Percentiles rank a stretch among this genome's conserved stretches.
Evolutionary conservation across 2,797 vertebrate genomes (phyloP).

Genomic region (Chloroceryle inda): DNA sequence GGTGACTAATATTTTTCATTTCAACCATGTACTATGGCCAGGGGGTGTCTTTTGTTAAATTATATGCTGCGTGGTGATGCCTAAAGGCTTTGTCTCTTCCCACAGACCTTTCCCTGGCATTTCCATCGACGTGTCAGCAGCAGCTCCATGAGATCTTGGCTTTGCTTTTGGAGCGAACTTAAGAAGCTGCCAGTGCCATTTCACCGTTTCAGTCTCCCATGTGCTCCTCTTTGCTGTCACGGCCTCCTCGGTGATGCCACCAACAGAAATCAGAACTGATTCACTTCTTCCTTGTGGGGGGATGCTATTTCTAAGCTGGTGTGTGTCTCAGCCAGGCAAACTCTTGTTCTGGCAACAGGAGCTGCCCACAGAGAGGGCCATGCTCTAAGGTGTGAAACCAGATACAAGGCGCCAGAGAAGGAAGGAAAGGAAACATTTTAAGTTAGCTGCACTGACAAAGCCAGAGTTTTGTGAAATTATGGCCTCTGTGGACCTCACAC

Average conservation of each 20-base stretch:
- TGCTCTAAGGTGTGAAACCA: neutral
- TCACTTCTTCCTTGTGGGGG: neutral
- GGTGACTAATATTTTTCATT: conserved; percentile 31
- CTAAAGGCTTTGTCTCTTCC: conserved; percentile 25
- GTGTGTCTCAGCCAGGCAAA: neutral
- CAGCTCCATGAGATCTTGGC: neutral
- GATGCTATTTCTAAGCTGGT: neutral
- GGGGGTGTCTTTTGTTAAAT: conserved; percentile 1
- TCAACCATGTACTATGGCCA: conserved; percentile 1
- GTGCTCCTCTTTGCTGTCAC: neutral
- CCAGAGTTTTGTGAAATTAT: neutral
- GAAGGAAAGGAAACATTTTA: neutral
- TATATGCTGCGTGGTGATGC: neutral
- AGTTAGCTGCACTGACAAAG: neutral
- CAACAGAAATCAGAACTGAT: neutral
- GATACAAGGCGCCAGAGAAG: neutral
- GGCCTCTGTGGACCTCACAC: neutral
- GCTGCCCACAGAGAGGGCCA: neutral
- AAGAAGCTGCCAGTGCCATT: neutral
- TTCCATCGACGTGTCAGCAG: neutral
- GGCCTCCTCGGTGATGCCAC: neutral
- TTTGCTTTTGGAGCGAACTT: neutral
- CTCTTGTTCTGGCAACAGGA: neutral
- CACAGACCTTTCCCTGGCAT: neutral
- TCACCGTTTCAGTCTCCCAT: neutral